Evolutionary conservation across 2,888 invertebrate species (phyloP).

Genomic region (Anorthoa munda): DNA sequence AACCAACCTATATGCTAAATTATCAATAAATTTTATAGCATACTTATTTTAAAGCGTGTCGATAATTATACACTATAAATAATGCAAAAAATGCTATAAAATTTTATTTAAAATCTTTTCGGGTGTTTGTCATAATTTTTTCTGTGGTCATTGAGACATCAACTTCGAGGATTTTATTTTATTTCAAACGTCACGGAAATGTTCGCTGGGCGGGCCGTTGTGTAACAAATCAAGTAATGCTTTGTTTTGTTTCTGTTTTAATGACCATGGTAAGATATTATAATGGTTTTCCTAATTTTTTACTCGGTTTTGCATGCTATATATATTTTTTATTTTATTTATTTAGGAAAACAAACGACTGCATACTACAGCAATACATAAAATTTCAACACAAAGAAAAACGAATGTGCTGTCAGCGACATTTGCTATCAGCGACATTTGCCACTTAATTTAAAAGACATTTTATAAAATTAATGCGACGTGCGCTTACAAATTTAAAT

Average conservation of each 20-base stretch:
- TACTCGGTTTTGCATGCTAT: neutral
- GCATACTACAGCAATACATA: no score
- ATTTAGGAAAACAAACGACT: no score
- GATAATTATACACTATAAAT: constrained; percentile 59
- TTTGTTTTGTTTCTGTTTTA: constrained; percentile 35
- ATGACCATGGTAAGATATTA: neutral
- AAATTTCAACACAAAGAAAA: no score
- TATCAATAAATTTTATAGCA: constrained; percentile 55
- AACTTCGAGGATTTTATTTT: constrained; percentile 28
- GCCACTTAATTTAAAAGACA: no score
- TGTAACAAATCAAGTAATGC: constrained; percentile 44
- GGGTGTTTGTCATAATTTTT: constrained; percentile 42
- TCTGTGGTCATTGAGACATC: constrained; percentile 35
- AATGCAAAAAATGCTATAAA: constrained; percentile 56
- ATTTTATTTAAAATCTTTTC: constrained; percentile 33
- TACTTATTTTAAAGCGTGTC: constrained; percentile 55
- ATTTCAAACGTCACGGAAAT: constrained; percentile 38
- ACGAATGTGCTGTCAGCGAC: no score
- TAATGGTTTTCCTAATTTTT: constrained; percentile 5
- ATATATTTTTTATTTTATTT: no score
- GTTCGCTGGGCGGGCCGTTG: constrained; percentile 35
- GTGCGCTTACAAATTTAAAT: no score
- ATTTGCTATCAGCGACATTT: no score
- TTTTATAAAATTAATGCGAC: no score
- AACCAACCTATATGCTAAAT: constrained; percentile 52